A percentile compares a stretch with the other conserved stretches of the same genome.
Conservation (phyloP, 2,888 invertebrate genomes). For the Ennomos quercinarius region DNA sequence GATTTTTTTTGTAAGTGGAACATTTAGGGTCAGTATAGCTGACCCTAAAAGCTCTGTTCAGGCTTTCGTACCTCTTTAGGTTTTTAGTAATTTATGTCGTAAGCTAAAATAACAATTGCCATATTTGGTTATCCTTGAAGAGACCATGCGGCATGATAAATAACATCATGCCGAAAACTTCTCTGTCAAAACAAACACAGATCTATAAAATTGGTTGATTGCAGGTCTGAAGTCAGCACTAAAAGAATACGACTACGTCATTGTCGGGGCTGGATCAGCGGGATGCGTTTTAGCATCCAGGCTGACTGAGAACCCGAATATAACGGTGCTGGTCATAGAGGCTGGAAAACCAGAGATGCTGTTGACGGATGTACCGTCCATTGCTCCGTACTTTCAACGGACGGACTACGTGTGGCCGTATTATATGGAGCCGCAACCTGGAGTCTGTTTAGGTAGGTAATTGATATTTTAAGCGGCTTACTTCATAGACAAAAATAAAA, state of each 20-base stretch:
- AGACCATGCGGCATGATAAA: no score
- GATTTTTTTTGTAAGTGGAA: no score
- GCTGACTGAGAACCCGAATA: slow-evolving; percentile 75
- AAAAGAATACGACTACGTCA: slow-evolving; percentile 83
- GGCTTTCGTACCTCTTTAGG: no score
- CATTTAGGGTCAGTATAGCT: no score
- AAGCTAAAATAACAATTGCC: no score
- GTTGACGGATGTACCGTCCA: slow-evolving; percentile 81
- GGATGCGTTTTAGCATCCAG: slow-evolving; percentile 83
- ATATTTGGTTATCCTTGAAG: no score
- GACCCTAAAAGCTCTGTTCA: no score
- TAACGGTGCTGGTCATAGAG: slow-evolving; percentile 87
- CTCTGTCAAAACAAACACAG: background rate
- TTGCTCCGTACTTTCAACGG: slow-evolving; percentile 84
- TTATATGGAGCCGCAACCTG: slow-evolving; percentile 84
- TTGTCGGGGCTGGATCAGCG: slow-evolving; percentile 86
- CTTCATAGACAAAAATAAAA: no score
- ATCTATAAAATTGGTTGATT: slow-evolving; percentile 33
- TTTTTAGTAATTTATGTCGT: no score
- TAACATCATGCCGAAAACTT: no score
- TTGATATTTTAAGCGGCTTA: background rate
- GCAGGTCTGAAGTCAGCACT: slow-evolving; percentile 64
- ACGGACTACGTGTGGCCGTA: slow-evolving; percentile 87
- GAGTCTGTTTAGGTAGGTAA: slow-evolving; percentile 80
- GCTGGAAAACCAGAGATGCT: slow-evolving; percentile 74